A percentile compares a stretch with the other conserved stretches of the same genome.
phyloP scores from a whole-genome alignment of 1,140 invertebrate genomes.

The Aethina tumida region DNA sequence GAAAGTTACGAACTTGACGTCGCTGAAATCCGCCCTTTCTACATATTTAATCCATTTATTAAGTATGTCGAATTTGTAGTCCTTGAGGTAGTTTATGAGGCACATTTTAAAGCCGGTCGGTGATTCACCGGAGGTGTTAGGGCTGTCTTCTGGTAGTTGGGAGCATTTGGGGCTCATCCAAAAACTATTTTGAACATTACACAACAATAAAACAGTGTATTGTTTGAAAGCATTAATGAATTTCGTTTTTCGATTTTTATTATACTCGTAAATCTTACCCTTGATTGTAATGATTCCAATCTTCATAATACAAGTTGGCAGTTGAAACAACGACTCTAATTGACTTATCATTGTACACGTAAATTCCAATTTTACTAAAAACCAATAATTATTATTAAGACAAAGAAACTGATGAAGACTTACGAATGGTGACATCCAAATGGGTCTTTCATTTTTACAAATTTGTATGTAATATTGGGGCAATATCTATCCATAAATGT shows the following conservation, averaged over 20 bases:
- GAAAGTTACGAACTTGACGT: conserved; percentile 54
- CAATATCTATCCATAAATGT: conserved; percentile 35
- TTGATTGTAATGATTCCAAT: conserved; percentile 92
- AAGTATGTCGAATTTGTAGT: conserved; percentile 60
- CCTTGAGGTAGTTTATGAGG: conserved; percentile 68
- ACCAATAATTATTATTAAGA: conserved; percentile 7
- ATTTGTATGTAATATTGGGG: conserved; percentile 53
- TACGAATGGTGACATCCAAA: conserved; percentile 88
- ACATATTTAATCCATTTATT: conserved; percentile 65
- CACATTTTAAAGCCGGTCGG: conserved; percentile 77
- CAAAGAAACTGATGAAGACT: conserved; percentile 24
- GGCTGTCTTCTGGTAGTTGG: conserved; percentile 39
- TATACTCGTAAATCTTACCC: conserved; percentile 46
- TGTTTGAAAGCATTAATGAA: no score
- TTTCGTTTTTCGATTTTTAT: background rate
- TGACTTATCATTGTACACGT: conserved; percentile 72
- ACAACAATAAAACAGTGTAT: no score
- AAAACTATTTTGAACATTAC: no score
- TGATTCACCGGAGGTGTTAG: conserved; percentile 63
- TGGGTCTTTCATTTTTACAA: conserved; percentile 61
- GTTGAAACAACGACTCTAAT: conserved; percentile 82
- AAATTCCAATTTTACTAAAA: conserved; percentile 77
- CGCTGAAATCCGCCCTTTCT: conserved; percentile 66
- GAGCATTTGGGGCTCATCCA: conserved; percentile 82
- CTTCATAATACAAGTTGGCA: conserved; percentile 80